Conservation (phyloP, 2,113 vertebrate species). For the Mormyrus lacerda region DNA sequence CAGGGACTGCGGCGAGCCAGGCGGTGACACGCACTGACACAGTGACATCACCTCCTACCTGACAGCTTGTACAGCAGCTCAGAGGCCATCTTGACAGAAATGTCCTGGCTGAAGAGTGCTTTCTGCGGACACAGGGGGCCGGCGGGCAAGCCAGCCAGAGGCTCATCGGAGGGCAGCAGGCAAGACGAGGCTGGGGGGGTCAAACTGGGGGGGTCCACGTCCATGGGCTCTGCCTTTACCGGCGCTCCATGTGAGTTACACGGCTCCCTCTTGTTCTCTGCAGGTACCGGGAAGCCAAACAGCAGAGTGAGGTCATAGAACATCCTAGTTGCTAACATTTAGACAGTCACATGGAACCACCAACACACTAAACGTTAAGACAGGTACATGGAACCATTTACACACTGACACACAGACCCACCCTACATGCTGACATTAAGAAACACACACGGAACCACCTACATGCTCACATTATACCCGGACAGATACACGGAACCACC, state of each 20-base stretch:
- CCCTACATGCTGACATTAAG: not conserved
- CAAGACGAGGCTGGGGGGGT: constrained; percentile 64
- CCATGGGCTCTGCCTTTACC: constrained; percentile 96
- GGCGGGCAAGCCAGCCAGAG: constrained; percentile 73
- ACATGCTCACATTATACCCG: not conserved
- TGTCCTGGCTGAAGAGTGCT: constrained; percentile 95
- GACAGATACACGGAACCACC: not conserved
- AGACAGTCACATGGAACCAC: not conserved
- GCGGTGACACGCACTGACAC: not conserved
- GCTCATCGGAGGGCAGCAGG: constrained; percentile 82
- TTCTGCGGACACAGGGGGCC: constrained; percentile 78
- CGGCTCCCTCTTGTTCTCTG: constrained; percentile 89
- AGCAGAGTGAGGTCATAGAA: not conserved
- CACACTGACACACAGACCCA: too few relatives aligned
- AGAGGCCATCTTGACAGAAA: constrained; percentile 98
- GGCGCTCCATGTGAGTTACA: constrained; percentile 62
- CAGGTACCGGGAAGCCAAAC: constrained; percentile 34
- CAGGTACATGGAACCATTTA: not conserved
- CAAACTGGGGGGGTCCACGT: constrained; percentile 74
- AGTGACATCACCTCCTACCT: constrained; percentile 54
- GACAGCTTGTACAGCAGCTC: constrained; percentile 96
- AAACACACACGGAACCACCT: not conserved
- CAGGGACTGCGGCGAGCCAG: not conserved
- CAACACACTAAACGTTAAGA: not conserved
- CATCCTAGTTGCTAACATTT: not conserved